Base-by-base conservation (phyloP, 2,888 invertebrate species). In the Tetranychus truncatus region DNA sequence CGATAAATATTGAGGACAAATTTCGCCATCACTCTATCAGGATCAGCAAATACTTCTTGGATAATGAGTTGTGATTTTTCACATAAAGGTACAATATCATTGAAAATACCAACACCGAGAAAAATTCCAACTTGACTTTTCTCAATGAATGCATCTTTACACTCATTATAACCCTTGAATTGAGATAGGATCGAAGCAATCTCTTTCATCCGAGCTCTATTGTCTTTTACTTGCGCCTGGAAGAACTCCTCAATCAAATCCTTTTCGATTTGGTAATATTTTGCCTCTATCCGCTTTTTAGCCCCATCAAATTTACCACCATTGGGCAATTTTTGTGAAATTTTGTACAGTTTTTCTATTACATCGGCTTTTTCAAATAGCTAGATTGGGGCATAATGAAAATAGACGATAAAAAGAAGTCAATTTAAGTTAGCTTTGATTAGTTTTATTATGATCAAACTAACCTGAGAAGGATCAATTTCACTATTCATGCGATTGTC, bases 1-100 rank as follows among this genome's bases (percentile, higher is more conserved):
- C 93, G 92, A 83, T 94, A 99, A 77, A 99, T 91, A 82, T 95
- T 95, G 21, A 96, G 86, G 72, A 99, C 91, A 83, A 96, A 94
- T 85, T 97, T 97, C 76, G 92, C 91, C 92, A 97, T 95, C 9
- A 99, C 95, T 85, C 93, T 92, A 79, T 95, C 92, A 0, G 95
- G 94, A 83, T 93, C 94, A 7, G 89, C 89, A 82, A 99, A 99
- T 1, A 99, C 95, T 81, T 90, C 89, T 75, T 83, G 81, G 71
- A 86, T 83, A 44, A 77, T 90, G 86, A 80, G 88, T 87, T 82
- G 91, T 87, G 84, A 94, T 81, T 89, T 89, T 80, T 89, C 89
- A 83, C 95, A 96, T 79, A 97, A 85, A 0, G 92, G 91, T 71
- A 94, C 85, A 15, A 96, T 90, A 77, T 95, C 90, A 74, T 88